phyloP scores from a whole-genome alignment of 2,797 vertebrate species.

The Xerus rutilus region DNA sequence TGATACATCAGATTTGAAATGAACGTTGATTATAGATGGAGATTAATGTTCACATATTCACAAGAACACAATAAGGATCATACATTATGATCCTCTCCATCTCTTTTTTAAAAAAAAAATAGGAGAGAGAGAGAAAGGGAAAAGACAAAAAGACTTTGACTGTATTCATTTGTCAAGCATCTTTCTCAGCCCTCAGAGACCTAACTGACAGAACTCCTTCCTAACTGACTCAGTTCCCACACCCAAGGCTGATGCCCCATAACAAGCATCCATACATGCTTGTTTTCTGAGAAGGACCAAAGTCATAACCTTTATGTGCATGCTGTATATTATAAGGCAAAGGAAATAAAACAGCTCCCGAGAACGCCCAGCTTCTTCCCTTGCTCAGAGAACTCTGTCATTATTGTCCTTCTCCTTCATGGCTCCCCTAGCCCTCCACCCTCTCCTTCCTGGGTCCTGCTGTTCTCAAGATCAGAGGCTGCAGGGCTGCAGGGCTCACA shows the following conservation, averaged over 20 bases:
- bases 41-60: slow-evolving; percentile 95
- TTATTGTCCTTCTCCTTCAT: rapidly evolving
- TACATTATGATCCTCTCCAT: neutral
- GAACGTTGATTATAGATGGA: slow-evolving; percentile 94
- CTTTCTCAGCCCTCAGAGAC: neutral
- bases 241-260: neutral
- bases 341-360: neutral
- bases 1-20: slow-evolving; percentile 91
- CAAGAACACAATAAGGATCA: slow-evolving; percentile 91
- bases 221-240: neutral
- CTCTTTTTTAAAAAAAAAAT: too few species aligned
- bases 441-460: neutral
- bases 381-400: neutral
- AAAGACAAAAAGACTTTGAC: neutral
- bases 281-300: neutral
- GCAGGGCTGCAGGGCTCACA: neutral
- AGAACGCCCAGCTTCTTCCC: neutral
- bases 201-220: neutral
- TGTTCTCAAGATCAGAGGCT: neutral
- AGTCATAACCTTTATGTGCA: neutral
- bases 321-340: neutral
- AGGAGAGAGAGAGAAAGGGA: too few species aligned
- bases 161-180: neutral
- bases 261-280: neutral
- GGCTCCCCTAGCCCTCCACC: rapidly evolving